These are phyloP conservation scores for Scaptomyza pallida DNA, from an alignment of 1,140 invertebrate genomes.

Conservation along the genomic window DNA sequence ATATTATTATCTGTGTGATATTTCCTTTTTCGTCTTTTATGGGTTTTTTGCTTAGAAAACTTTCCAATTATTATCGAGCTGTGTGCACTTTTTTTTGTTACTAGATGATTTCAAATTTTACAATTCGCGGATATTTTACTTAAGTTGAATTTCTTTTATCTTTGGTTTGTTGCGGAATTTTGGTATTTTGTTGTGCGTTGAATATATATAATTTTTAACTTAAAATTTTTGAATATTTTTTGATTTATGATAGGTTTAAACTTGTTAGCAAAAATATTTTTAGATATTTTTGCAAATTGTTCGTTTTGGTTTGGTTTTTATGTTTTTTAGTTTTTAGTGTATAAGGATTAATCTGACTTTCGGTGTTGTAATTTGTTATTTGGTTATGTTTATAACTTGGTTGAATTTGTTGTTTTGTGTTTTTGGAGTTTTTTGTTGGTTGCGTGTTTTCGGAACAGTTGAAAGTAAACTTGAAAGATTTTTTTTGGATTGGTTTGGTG, in stretches of 20 bases:
- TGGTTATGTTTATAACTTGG: conserved; percentile 55
- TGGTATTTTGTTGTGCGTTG: conserved; percentile 5
- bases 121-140: conserved; percentile 16
- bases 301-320: conserved; percentile 33
- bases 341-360: conserved; percentile 83
- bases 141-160: neutral
- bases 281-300: conserved; percentile 30
- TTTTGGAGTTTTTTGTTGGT: conserved; percentile 23
- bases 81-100: conserved; percentile 37
- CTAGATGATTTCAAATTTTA: conserved; percentile 17
- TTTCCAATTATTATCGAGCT: conserved; percentile 65
- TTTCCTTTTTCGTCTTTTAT: conserved; percentile 48
- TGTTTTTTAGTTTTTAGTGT: conserved; percentile 43
- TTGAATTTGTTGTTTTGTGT: conserved; percentile 46
- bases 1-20: conserved; percentile 67
- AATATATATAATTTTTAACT: neutral
- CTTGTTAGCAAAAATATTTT: conserved; percentile 26
- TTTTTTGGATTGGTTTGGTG: conserved; percentile 8
- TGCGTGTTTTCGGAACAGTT: conserved; percentile 29
- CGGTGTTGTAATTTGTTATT: conserved; percentile 56
- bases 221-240: neutral
- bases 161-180: conserved; percentile 19
- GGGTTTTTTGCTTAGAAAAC: conserved; percentile 45
- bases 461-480: conserved; percentile 43
- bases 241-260: conserved; percentile 1